Percentiles rank a stretch among this genome's conserved stretches.
These are phyloP conservation scores for Tapirus indicus DNA, from an alignment of 2,797 vertebrate genomes.

Conservation along the genomic window DNA sequence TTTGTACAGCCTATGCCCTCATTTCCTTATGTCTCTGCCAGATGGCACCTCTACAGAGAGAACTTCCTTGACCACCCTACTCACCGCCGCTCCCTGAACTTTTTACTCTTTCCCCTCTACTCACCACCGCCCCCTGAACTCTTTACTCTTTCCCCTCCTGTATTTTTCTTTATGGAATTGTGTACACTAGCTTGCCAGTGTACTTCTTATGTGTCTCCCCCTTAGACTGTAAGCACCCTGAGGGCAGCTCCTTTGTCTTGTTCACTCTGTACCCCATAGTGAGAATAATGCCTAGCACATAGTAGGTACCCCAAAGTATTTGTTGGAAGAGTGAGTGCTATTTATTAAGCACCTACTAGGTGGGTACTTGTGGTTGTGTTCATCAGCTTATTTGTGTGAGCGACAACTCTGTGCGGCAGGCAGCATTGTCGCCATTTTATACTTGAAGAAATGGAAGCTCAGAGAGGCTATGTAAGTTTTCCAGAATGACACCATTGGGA, in stretches of 20 bases:
- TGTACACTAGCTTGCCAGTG: neutral
- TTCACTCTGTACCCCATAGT: neutral
- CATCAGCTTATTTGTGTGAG: neutral
- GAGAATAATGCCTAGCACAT: neutral
- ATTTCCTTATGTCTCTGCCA: neutral
- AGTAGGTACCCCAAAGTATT: neutral
- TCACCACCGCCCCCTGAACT: neutral
- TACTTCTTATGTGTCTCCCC: neutral
- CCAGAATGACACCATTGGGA: neutral
- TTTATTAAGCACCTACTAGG: neutral
- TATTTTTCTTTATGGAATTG: neutral
- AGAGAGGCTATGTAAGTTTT: neutral
- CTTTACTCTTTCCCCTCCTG: neutral
- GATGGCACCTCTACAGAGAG: neutral
- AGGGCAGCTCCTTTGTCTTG: neutral
- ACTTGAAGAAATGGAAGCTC: neutral
- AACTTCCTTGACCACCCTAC: neutral
- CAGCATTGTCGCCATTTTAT: neutral
- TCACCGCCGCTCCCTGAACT: neutral
- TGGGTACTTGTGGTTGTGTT: neutral
- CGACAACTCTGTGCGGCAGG: neutral
- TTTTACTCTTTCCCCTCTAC: no score
- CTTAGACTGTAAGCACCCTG: neutral
- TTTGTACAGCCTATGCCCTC: neutral
- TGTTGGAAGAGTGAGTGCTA: neutral